phyloP scores from a whole-genome alignment of 53 echinoderm and acorn worm genomes.

The Crossaster papposus region DNA sequence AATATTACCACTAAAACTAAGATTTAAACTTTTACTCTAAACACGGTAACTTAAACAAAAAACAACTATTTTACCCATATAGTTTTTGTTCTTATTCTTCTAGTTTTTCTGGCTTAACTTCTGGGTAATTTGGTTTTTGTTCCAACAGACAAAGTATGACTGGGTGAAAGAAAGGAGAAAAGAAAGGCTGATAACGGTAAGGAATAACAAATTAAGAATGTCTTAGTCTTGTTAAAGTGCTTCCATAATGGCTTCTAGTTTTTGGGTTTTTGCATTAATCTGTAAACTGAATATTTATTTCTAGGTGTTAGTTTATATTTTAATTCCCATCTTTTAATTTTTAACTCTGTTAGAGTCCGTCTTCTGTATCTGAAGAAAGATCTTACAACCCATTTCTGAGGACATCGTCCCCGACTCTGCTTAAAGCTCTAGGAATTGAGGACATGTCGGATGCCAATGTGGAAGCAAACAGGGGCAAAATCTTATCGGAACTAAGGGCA shows the following conservation, averaged over 20 bases:
- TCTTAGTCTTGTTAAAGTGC: background rate
- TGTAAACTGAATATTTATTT: too few species aligned
- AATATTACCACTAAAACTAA: background rate
- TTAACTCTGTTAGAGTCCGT: slow-evolving; percentile 65
- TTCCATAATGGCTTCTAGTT: background rate
- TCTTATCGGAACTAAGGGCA: slow-evolving; percentile 67
- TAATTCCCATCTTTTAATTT: too few species aligned
- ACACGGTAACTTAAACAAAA: background rate
- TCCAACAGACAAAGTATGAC: slow-evolving; percentile 73
- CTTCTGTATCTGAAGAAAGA: slow-evolving; percentile 82
- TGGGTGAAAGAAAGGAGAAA: slow-evolving; percentile 86
- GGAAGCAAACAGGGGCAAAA: slow-evolving; percentile 64
- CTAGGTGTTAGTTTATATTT: too few species aligned
- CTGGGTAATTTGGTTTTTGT: slow-evolving; percentile 1
- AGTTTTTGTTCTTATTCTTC: background rate
- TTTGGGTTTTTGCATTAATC: too few species aligned
- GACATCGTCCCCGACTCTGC: slow-evolving; percentile 61
- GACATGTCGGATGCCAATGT: slow-evolving; percentile 35
- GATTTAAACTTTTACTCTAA: background rate
- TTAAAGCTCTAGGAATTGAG: slow-evolving; percentile 58
- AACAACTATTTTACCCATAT: background rate
- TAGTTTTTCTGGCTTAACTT: background rate
- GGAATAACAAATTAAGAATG: background rate
- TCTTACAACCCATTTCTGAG: slow-evolving; percentile 94
- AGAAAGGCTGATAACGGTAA: slow-evolving; percentile 83